Base-by-base conservation (phyloP, 2,888 invertebrate species). In the Drosophila tripunctata region DNA sequence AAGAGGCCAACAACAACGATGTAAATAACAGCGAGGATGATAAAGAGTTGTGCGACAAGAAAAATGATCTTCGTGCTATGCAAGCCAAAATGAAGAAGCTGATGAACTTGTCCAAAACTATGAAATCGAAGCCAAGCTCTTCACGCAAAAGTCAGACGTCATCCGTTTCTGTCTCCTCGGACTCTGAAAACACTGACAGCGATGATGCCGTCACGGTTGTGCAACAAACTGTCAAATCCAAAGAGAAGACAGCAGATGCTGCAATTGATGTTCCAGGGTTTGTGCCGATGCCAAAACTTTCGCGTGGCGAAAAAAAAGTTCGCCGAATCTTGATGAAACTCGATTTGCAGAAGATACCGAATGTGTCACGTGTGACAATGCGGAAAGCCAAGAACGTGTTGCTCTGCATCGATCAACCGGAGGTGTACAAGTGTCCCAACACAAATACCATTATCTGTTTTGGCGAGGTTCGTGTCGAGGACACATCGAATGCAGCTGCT, bases 221-320 rank as follows among this genome's bases (percentile, higher is more conserved):
- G 24, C 31, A 41, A 4, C 45, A 36, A 10, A 2, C 17, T 1
- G 7, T 14, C 14, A 30, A 19, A 2, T 2, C 35, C 14, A 8
- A 6, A 3, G 5, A 12, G 8, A 12, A n/a, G 17, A 2, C 8
- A 12, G 5, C 33, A n/a, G 24, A 7, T 0, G 12, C 12, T 6
- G 15, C 15, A 1, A 30, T 7, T 2, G 17, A n/a, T 15, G 15
- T 6, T 3, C 10, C 15, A 0, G 41, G 47, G 1, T 3, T 31
- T 3, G 2, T 15, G 0, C 3, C 8, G 8, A 14, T 21, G 7
- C 22, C 51, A 0, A 79, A 45, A 19, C 47, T 15, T 10, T 69
- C 87, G 0, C 83, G 83, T 5, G 77, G 67, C 45, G 83, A 83
- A 47, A 86, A 71, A 52, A 83, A 81, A 55, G 87, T 87, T 0